Percentiles rank a stretch among this genome's conserved stretches.
These are phyloP conservation scores for Orientallactaga sibirica DNA, from an alignment of 2,797 vertebrate species.

Conservation along the genomic window DNA sequence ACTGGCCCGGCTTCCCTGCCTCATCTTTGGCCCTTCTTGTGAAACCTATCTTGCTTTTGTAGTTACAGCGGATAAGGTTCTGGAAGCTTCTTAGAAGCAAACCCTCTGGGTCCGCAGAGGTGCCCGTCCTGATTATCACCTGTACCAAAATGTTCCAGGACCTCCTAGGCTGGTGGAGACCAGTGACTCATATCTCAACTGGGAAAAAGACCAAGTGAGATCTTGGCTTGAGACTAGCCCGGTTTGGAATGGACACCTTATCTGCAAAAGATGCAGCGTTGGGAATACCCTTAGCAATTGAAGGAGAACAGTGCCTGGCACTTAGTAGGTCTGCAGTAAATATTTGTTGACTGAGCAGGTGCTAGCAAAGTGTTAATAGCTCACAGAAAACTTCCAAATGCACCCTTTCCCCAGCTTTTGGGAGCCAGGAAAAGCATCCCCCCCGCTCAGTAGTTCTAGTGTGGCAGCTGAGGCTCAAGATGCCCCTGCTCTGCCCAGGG, in stretches of 20 bases:
- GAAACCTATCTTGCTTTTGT: neutral
- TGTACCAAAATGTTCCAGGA: neutral
- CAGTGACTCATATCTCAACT: neutral
- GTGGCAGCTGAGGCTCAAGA: neutral
- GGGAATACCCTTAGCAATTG: neutral
- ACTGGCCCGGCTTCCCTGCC: neutral
- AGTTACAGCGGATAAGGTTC: neutral
- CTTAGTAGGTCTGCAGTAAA: slow-evolving; percentile 6
- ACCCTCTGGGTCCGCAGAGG: neutral
- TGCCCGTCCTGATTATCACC: neutral
- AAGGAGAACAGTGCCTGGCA: neutral
- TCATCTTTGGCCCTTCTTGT: neutral
- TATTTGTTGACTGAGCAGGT: slow-evolving; percentile 38
- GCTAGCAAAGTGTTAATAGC: slow-evolving; percentile 35
- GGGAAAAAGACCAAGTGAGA: neutral
- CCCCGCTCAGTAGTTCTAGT: neutral
- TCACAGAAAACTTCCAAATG: neutral
- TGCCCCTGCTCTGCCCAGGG: neutral
- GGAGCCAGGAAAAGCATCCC: slow-evolving; percentile 11
- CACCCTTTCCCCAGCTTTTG: neutral
- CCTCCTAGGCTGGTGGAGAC: neutral
- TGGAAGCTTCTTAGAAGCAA: slow-evolving; percentile 43
- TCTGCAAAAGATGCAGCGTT: neutral
- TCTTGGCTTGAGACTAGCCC: slow-evolving; percentile 5
- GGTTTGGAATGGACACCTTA: neutral